Evolutionary conservation across 2,888 invertebrate genomes (phyloP).

Genomic region (Trilocha varians): DNA sequence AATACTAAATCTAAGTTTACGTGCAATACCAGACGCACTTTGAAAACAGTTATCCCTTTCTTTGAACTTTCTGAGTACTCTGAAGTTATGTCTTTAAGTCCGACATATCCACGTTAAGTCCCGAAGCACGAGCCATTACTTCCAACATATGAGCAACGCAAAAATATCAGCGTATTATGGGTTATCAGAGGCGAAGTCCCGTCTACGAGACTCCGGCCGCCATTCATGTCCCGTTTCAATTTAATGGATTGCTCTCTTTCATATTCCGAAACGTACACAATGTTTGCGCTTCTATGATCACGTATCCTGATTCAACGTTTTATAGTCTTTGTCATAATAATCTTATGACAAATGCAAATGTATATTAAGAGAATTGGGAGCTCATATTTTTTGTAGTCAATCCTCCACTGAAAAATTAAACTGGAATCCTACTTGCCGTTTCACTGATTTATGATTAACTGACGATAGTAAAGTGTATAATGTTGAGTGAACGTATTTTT

Average conservation of each 20-base stretch:
- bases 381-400: no score
- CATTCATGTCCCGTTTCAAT: conserved; percentile 54
- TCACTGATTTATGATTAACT: no score
- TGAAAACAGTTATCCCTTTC: no score
- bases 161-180: conserved; percentile 73
- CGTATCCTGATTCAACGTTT: conserved; percentile 52
- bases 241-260: conserved; percentile 72
- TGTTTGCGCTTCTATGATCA: conserved; percentile 61
- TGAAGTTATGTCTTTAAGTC: no score
- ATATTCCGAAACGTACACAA: conserved; percentile 58
- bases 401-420: no score
- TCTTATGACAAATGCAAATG: neutral
- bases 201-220: conserved; percentile 51
- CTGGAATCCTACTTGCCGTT: no score
- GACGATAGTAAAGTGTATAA: no score
- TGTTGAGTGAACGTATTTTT: no score
- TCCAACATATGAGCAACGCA: conserved; percentile 73
- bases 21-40: no score
- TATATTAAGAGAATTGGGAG: no score
- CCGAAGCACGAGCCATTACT: conserved; percentile 63
- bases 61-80: no score
- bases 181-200: conserved; percentile 66
- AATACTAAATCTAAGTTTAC: no score
- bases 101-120: conserved; percentile 33
- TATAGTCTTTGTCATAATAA: conserved; percentile 23